Evolutionary conservation across 2,888 invertebrate genomes (phyloP), one percentile per base, ranked within the genome.

Genomic region (Heliconius hortense): DNA sequence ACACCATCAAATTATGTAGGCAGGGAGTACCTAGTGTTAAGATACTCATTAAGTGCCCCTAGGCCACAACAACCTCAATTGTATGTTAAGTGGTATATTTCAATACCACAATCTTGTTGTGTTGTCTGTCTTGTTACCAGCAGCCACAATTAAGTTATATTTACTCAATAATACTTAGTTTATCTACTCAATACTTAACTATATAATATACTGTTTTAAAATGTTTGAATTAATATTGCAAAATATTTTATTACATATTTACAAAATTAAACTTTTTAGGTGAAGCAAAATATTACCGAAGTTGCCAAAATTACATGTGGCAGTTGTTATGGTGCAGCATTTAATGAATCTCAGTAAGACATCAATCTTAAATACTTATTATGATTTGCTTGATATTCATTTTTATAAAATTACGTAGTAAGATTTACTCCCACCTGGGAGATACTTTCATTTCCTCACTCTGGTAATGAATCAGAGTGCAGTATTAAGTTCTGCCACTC

Each of bases 291-390:
- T 77, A 90, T 88, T 73, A 93, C 94, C 76, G 92, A 92, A 84
- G 86, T 94, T 68, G 92, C 93, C 79, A 88, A 88, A 85, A 86
- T 94, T 82, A 91, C 95, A 85, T 99, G 99, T 95, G 98, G 98
- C 70, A 98, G 98, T 89, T 99, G 99, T 91, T 99, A 99, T 93
- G 99, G 99, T 76, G 99, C 99, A 62, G 96, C 95, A 79, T 87
- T 93, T 39, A 96, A 96, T 90, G 93, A 92, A 82, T 95, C 96
- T 81, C 95, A 95, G 95, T 96, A 91, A 91, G 93, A 85, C 56
- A 53, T 69, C 67, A 71, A 69, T 10, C 13, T n/a, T 63, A 73
- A 24, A 66, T 66, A 24, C 15, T 15, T 66, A 24, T 24, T 43
- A 24, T 11, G n/a, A n/a, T 24, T 43, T 66, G 39, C 18, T 24